Evolutionary conservation across 2,113 vertebrate species (phyloP).

Genomic region (Ammospiza nelsoni): DNA sequence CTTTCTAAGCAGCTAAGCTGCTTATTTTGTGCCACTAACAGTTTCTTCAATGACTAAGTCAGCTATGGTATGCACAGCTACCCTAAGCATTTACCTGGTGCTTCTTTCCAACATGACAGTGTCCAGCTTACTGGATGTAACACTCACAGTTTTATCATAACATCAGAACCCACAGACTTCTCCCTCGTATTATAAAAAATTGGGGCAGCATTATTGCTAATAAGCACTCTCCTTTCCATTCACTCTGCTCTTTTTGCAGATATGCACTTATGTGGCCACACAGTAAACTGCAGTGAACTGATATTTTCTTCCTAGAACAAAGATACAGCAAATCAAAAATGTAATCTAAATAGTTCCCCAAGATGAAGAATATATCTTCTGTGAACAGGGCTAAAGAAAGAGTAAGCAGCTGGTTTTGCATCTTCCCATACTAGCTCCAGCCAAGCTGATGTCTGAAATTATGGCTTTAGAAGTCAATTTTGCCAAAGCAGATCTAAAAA

Average conservation of each 20-base stretch:
- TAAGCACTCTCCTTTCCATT: not conserved
- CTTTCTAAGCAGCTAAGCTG: not conserved
- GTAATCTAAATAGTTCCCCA: not conserved
- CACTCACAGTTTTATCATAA: not conserved
- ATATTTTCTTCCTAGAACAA: not conserved
- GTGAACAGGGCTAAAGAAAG: not conserved
- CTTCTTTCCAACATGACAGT: not conserved
- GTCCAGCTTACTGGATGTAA: not conserved
- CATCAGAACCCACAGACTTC: not conserved
- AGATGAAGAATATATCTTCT: not conserved
- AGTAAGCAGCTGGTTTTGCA: not conserved
- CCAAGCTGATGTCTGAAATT: not conserved
- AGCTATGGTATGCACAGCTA: not conserved
- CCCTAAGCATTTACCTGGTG: not conserved
- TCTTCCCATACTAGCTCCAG: not conserved
- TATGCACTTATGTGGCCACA: not conserved
- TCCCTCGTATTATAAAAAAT: not conserved
- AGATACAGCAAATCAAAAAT: not conserved
- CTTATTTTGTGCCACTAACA: not conserved
- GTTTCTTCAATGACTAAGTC: not conserved
- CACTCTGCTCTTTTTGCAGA: not conserved
- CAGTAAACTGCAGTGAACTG: not conserved
- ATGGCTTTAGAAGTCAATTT: not conserved
- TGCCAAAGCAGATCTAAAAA: not conserved
- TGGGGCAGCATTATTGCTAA: not conserved